Evolutionary conservation across 2,797 vertebrate genomes (phyloP).

Genomic region (Sebastes steindachneri): DNA sequence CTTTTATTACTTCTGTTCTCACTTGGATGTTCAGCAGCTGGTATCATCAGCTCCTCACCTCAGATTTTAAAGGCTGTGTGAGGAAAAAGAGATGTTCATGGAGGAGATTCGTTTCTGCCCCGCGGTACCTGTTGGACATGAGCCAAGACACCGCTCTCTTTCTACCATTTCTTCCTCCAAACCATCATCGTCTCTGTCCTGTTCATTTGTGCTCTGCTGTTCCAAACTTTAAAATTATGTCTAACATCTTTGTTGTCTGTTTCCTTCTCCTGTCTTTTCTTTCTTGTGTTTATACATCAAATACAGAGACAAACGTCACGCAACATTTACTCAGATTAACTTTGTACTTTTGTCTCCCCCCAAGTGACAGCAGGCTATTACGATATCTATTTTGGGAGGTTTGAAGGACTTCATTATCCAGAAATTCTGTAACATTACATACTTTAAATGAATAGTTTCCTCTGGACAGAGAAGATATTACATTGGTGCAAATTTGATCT

Average conservation of each 20-base stretch:
- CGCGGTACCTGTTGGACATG: background rate
- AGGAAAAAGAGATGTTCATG: background rate
- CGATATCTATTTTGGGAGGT: background rate
- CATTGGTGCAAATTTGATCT: too few species aligned
- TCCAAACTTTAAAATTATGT: too few species aligned
- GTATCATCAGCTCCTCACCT: background rate
- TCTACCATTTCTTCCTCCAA: background rate
- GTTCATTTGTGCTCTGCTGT: too few species aligned
- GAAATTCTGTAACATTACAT: background rate
- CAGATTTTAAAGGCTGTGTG: slow-evolving; percentile 12
- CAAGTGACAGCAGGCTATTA: background rate
- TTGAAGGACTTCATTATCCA: background rate
- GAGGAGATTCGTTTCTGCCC: slow-evolving; percentile 6
- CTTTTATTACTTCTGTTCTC: slow-evolving; percentile 22
- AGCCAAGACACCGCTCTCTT: background rate
- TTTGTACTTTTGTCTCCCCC: background rate
- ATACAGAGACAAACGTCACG: too few species aligned
- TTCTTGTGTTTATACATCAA: too few species aligned
- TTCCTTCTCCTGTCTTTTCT: too few species aligned
- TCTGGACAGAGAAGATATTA: too few species aligned
- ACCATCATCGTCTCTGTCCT: too few species aligned
- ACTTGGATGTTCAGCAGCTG: background rate
- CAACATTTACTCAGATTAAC: too few species aligned
- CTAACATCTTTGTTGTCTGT: too few species aligned
- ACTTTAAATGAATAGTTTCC: too few species aligned